These are phyloP conservation scores for Trichacis sp. DNA, from an alignment of 2,888 invertebrate genomes.

Conservation along the genomic window DNA sequence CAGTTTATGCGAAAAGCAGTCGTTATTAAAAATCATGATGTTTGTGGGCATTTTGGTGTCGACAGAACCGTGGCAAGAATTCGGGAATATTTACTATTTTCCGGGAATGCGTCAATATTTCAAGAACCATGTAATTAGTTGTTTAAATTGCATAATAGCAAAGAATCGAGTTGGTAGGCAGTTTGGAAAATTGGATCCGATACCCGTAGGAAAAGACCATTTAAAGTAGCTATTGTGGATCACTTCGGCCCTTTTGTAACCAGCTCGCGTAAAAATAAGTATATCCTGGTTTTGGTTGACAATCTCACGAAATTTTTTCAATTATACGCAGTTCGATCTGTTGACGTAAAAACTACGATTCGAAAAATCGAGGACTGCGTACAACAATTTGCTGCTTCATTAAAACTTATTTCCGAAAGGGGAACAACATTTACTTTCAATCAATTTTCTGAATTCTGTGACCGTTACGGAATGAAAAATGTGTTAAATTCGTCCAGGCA, in stretches of 20 bases:
- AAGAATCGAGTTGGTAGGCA: slow-evolving; percentile 30
- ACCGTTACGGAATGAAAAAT: slow-evolving; percentile 28
- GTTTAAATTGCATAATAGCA: slow-evolving; percentile 41
- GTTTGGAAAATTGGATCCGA: slow-evolving; percentile 49
- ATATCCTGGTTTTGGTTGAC: too few species aligned
- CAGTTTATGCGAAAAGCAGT: slow-evolving; percentile 29
- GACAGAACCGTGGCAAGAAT: slow-evolving; percentile 23
- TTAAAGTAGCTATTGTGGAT: slow-evolving; percentile 39
- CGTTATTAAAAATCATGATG: slow-evolving; percentile 30
- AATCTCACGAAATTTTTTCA: too few species aligned
- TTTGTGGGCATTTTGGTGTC: slow-evolving; percentile 26
- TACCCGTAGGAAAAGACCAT: slow-evolving; percentile 38
- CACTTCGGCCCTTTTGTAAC: slow-evolving; percentile 38
- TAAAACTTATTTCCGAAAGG: too few species aligned
- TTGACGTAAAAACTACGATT: too few species aligned
- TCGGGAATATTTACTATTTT: slow-evolving; percentile 44
- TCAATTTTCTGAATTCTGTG: slow-evolving; percentile 33
- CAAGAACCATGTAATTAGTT: slow-evolving; percentile 36
- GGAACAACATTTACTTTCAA: too few species aligned
- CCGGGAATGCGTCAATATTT: slow-evolving; percentile 30
- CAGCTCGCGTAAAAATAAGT: too few species aligned
- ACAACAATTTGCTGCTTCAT: too few species aligned
- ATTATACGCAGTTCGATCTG: slow-evolving; percentile 34
- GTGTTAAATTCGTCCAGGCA: slow-evolving; percentile 39
- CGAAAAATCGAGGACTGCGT: too few species aligned